Conservation (phyloP, 2,797 vertebrate species). For the Australoheros facetus region DNA sequence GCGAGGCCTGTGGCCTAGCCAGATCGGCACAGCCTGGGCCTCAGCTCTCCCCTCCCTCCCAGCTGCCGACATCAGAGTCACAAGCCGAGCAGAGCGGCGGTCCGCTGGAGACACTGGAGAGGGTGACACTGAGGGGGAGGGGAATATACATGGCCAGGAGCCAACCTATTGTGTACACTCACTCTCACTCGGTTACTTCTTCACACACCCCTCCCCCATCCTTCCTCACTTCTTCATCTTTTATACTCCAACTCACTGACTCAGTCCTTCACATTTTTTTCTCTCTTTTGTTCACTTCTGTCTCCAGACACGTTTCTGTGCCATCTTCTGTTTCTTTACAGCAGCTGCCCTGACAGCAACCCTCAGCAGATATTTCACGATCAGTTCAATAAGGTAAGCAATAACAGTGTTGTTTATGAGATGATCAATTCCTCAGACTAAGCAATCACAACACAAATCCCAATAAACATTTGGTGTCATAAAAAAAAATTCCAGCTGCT, state of each 20-base stretch:
- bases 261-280: slow-evolving; percentile 55
- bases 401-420: background rate
- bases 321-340: slow-evolving; percentile 13
- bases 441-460: background rate
- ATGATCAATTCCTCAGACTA: slow-evolving; percentile 6
- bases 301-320: slow-evolving; percentile 36
- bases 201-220: slow-evolving; percentile 74
- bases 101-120: slow-evolving; percentile 74
- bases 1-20: slow-evolving; percentile 77
- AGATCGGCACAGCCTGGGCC: slow-evolving; percentile 78
- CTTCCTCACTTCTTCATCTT: slow-evolving; percentile 70
- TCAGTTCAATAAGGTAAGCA: slow-evolving; percentile 34
- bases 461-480: background rate
- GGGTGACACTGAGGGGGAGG: slow-evolving; percentile 78
- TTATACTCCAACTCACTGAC: slow-evolving; percentile 67
- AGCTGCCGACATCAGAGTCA: slow-evolving; percentile 76
- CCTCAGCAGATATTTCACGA: background rate
- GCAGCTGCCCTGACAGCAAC: slow-evolving; percentile 34
- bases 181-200: slow-evolving; percentile 71
- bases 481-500: background rate
- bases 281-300: slow-evolving; percentile 13
- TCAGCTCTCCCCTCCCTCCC: slow-evolving; percentile 67
- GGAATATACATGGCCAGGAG: slow-evolving; percentile 78
- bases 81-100: slow-evolving; percentile 71
- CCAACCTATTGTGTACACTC: slow-evolving; percentile 82